phyloP scores from a whole-genome alignment of 1,140 invertebrate species.

The Nymphalis io region DNA sequence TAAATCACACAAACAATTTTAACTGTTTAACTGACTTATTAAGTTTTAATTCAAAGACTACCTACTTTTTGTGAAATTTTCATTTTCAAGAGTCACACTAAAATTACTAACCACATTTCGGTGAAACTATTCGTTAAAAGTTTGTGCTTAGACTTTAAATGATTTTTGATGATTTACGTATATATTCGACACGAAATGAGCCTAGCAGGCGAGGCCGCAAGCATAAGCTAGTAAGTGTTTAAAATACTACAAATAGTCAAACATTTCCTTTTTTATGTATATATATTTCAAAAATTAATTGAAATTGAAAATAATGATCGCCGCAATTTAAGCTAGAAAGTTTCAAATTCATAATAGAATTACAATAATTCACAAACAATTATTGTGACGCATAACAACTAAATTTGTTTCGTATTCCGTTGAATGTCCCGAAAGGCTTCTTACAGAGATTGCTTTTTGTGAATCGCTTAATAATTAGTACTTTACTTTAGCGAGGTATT shows the following conservation, averaged over 20 bases:
- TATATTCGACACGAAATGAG: too few relatives aligned
- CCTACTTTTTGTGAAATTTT: too few relatives aligned
- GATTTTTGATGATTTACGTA: too few relatives aligned
- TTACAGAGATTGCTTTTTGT: constrained; percentile 43
- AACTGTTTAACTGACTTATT: too few relatives aligned
- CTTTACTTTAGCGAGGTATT: constrained; percentile 19
- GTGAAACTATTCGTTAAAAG: too few relatives aligned
- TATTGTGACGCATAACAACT: not conserved
- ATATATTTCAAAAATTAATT: not conserved
- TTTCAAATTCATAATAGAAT: constrained; percentile 3
- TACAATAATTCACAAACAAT: constrained; percentile 5
- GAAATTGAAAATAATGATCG: not conserved
- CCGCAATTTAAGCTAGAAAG: not conserved
- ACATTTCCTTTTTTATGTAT: not conserved
- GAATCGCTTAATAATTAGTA: constrained; percentile 41
- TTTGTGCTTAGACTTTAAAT: too few relatives aligned
- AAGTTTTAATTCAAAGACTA: too few relatives aligned
- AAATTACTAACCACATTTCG: too few relatives aligned
- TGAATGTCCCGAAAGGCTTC: constrained; percentile 34
- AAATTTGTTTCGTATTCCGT: not conserved
- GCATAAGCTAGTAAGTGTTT: too few relatives aligned
- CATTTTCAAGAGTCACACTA: too few relatives aligned
- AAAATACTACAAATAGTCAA: not conserved
- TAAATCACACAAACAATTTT: too few relatives aligned
- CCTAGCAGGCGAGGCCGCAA: too few relatives aligned